Evolutionary conservation across 2,797 vertebrate species (phyloP).

Genomic region (Coilia nasus): DNA sequence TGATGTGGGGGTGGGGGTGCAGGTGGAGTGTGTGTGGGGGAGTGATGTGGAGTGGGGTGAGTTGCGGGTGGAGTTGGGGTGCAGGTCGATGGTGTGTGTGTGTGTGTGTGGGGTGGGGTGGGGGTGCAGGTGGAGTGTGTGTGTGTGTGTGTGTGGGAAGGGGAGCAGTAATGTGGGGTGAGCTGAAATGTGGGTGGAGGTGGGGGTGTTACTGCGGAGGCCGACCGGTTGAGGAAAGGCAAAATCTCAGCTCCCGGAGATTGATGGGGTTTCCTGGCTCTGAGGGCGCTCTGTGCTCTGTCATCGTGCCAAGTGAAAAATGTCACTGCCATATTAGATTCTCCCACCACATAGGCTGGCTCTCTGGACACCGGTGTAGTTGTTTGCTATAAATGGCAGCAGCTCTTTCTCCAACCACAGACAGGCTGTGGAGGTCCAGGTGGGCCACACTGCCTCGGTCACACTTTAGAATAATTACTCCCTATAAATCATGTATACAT

Average conservation of each 20-base stretch:
- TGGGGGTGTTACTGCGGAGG: not conserved
- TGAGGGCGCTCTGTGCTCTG: not conserved
- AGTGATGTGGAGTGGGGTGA: too few relatives aligned
- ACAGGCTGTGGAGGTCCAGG: conserved; percentile 24
- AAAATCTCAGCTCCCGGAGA: not conserved
- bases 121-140: too few relatives aligned
- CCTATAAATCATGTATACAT: too few relatives aligned
- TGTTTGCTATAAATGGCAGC: conserved; percentile 43
- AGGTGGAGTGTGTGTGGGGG: too few relatives aligned
- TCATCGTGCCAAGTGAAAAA: conserved; percentile 32
- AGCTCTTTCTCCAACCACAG: conserved; percentile 29
- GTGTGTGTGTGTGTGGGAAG: not conserved
- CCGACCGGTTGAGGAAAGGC: not conserved
- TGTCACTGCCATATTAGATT: conserved; percentile 40
- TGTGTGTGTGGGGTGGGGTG: too few relatives aligned
- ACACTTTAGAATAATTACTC: too few relatives aligned
- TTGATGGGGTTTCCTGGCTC: conserved; percentile 23
- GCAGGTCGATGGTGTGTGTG: too few relatives aligned
- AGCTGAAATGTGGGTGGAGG: not conserved
- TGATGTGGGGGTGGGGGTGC: too few relatives aligned
- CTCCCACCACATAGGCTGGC: not conserved
- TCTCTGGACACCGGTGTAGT: conserved; percentile 30
- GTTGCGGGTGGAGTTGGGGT: too few relatives aligned
- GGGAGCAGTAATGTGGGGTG: not conserved
- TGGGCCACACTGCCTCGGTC: conserved; percentile 15